These are phyloP conservation scores for Apamea anceps DNA, from an alignment of 2,888 invertebrate genomes.

Conservation along the genomic window DNA sequence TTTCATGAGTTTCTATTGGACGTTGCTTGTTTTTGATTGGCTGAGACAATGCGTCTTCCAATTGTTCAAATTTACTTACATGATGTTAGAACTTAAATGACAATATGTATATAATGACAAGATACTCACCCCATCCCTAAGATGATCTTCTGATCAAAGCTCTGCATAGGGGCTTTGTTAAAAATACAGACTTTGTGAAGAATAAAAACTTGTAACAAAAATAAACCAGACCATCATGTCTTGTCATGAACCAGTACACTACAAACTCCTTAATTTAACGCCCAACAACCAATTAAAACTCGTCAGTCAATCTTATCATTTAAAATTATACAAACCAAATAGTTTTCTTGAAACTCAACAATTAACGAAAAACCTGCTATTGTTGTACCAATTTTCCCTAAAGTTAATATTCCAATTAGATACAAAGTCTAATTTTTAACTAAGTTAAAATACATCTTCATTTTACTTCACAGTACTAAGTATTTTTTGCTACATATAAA, in stretches of 20 bases:
- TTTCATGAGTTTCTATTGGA: not conserved
- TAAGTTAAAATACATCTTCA: not conserved
- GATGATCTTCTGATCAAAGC: not conserved
- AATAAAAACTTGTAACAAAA: not conserved
- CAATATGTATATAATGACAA: too few species aligned
- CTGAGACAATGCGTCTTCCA: not conserved
- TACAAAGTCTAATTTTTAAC: not conserved
- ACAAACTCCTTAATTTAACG: not conserved
- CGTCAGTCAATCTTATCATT: not conserved
- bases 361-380: not conserved
- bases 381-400: not conserved
- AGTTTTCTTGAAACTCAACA: not conserved
- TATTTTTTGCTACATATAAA: constrained; percentile 10
- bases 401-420: not conserved
- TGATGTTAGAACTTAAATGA: too few species aligned
- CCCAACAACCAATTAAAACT: not conserved
- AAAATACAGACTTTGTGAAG: not conserved
- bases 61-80: too few species aligned
- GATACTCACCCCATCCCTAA: not conserved
- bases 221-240: not conserved
- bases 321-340: not conserved
- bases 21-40: not conserved
- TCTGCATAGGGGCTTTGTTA: not conserved
- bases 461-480: not conserved
- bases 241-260: not conserved